phyloP scores from a whole-genome alignment of 2,888 invertebrate genomes.

The Limnephilus marmoratus region DNA sequence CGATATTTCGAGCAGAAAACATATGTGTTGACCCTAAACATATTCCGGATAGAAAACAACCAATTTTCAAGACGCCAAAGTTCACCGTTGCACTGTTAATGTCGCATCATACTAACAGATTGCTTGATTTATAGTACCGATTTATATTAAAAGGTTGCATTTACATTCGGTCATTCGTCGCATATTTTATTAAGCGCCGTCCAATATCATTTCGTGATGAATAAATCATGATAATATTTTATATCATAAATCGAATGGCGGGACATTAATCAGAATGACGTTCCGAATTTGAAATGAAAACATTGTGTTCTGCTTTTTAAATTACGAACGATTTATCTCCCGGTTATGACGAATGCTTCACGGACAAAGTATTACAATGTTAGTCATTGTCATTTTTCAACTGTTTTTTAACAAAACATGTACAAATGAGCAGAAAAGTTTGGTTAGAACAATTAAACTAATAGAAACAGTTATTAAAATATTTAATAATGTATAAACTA shows the following conservation, averaged over 20 bases:
- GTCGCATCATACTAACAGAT: not conserved
- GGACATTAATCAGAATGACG: slow-evolving; percentile 51
- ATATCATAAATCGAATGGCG: slow-evolving; percentile 57
- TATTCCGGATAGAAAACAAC: too few relatives aligned
- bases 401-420: not conserved
- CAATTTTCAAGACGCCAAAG: not conserved
- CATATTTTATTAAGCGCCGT: not conserved
- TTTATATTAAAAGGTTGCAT: not conserved
- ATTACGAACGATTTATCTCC: slow-evolving; percentile 46
- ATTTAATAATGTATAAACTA: too few relatives aligned
- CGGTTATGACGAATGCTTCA: slow-evolving; percentile 19
- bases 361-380: not conserved
- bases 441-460: not conserved
- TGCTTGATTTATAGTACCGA: not conserved
- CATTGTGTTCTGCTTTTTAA: slow-evolving; percentile 50
- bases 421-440: not conserved
- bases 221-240: slow-evolving; percentile 41
- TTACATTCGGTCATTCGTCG: not conserved
- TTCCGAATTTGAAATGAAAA: slow-evolving; percentile 56
- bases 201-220: not conserved
- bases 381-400: not conserved
- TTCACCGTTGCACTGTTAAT: not conserved
- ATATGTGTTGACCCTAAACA: too few relatives aligned
- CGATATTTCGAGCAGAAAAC: too few relatives aligned
- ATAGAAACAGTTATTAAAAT: too few relatives aligned